phyloP scores from a whole-genome alignment of 1,140 invertebrate genomes.

The Aphelinus certus region DNA sequence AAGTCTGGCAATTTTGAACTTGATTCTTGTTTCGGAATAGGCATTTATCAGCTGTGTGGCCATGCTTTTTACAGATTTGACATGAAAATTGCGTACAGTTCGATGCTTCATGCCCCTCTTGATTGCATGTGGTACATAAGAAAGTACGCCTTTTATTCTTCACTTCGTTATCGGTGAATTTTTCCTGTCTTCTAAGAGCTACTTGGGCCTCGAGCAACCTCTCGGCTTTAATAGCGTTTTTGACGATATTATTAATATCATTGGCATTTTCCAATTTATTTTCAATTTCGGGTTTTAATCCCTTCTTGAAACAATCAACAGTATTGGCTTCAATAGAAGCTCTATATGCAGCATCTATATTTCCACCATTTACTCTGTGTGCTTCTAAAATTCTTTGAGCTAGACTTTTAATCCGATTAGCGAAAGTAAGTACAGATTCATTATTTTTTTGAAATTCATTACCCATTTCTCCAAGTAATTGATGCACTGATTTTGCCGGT shows the following conservation, averaged over 20 bases:
- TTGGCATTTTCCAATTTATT: background rate
- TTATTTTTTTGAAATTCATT: background rate
- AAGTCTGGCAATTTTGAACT: too few species aligned
- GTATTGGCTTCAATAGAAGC: background rate
- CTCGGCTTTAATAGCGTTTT: background rate
- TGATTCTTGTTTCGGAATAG: too few species aligned
- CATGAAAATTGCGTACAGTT: too few species aligned
- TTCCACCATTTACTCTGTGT: too few species aligned
- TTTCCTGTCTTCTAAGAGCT: background rate
- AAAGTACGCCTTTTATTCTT: background rate
- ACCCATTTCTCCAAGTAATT: background rate
- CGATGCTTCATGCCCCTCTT: too few species aligned
- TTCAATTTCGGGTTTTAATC: conserved; percentile 9
- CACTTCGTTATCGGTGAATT: background rate
- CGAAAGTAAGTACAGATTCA: background rate
- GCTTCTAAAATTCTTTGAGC: background rate
- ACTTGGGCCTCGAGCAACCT: background rate
- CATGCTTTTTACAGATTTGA: too few species aligned
- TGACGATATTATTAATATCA: conserved; percentile 1
- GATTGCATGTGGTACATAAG: too few species aligned
- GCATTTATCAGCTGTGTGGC: too few species aligned
- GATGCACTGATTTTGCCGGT: background rate
- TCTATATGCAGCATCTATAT: too few species aligned
- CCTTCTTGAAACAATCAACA: background rate
- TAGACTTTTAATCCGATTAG: background rate